A percentile compares a stretch with the other conserved stretches of the same genome.
Conservation (phyloP, 2,797 vertebrate species). For the Pristis pectinata region DNA sequence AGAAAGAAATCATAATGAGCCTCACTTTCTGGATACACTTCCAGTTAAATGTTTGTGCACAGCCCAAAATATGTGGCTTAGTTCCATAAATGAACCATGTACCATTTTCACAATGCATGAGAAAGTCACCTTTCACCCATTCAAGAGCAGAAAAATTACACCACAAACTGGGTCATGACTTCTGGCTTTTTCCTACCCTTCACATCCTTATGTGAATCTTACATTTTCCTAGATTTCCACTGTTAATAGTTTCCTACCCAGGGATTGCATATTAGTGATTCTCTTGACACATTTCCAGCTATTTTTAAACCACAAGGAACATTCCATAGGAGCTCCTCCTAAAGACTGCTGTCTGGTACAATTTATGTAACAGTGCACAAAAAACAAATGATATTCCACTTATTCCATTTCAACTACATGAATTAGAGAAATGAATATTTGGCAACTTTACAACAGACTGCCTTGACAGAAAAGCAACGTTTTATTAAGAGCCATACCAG, state of each 20-base stretch:
- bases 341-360: slow-evolving; percentile 67
- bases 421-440: background rate
- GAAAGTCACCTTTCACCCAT: slow-evolving; percentile 40
- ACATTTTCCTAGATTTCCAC: slow-evolving; percentile 50
- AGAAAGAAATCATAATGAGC: slow-evolving; percentile 6
- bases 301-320: slow-evolving; percentile 68
- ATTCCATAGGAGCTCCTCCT: slow-evolving; percentile 63
- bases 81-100: background rate
- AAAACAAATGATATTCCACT: slow-evolving; percentile 42
- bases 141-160: background rate
- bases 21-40: slow-evolving; percentile 24
- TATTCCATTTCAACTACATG: slow-evolving; percentile 29
- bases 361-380: slow-evolving; percentile 53
- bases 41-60: slow-evolving; percentile 44
- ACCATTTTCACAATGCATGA: slow-evolving; percentile 23
- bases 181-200: slow-evolving; percentile 44
- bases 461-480: background rate
- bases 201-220: slow-evolving; percentile 51
- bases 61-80: slow-evolving; percentile 33
- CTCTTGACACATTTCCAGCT: slow-evolving; percentile 74
- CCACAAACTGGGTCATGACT: slow-evolving; percentile 43
- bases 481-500: background rate
- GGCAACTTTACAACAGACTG: background rate
- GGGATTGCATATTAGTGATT: slow-evolving; percentile 71
- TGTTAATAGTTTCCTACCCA: slow-evolving; percentile 54